Percentiles rank a stretch among this genome's conserved stretches.
These are phyloP conservation scores for Heteronetta atricapilla DNA, from an alignment of 2,113 vertebrate genomes.

Conservation along the genomic window DNA sequence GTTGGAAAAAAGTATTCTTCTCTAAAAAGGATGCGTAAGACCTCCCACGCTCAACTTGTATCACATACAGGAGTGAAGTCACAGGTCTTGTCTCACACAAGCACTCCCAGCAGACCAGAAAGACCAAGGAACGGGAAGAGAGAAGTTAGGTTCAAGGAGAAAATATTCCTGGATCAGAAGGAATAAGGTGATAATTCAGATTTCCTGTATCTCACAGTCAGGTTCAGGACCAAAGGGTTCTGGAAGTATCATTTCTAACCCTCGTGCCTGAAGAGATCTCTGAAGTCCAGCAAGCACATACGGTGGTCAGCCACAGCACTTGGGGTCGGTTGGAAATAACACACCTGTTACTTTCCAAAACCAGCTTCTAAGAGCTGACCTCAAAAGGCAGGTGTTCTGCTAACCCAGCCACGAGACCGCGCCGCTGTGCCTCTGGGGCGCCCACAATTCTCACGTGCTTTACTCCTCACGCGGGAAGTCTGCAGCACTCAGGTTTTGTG, in stretches of 20 bases:
- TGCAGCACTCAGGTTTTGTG: not conserved
- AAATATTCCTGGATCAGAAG: not conserved
- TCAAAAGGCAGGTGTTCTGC: not conserved
- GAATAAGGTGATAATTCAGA: not conserved
- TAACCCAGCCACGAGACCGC: not conserved
- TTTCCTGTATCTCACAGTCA: not conserved
- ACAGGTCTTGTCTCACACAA: not conserved
- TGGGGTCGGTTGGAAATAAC: not conserved
- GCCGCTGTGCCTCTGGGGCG: not conserved
- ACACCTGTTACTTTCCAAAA: not conserved
- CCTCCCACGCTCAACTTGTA: not conserved
- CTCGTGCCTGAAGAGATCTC: not conserved
- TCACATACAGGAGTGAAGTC: not conserved
- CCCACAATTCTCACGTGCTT: fast-evolving
- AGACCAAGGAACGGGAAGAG: not conserved
- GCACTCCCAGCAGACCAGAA: not conserved
- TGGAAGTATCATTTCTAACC: not conserved
- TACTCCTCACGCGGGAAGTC: fast-evolving
- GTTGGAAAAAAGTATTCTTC: not conserved
- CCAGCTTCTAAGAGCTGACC: not conserved
- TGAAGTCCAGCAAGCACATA: not conserved
- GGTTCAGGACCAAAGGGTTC: not conserved
- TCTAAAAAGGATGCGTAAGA: not conserved
- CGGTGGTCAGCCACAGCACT: not conserved
- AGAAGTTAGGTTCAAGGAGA: not conserved